Base-by-base conservation (phyloP, 2,888 invertebrate species). In the Anaspis maculata region DNA sequence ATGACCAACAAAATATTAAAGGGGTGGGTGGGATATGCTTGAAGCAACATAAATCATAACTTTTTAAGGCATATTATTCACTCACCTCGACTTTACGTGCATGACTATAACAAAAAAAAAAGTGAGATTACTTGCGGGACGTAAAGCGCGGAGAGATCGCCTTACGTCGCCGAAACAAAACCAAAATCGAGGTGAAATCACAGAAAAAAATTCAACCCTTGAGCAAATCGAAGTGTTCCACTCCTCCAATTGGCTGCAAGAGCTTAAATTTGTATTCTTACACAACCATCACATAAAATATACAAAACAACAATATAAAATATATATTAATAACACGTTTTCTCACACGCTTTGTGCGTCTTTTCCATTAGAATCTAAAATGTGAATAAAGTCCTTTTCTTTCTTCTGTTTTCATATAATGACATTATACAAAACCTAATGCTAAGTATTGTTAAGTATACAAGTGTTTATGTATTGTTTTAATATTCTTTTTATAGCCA, bases 281-380 rank as follows among this genome's bases (percentile, higher is more conserved):
- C 54, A 57, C 57, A 59, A 58, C 57, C 57, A 51, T 56, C 49
- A 50, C 49, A 45, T 44, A 49, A 51, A 47, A 43, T 52, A 44
- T 54, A 56, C 50, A 52, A 57, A 59, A 56, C 48, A 61, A 59
- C 53, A 52, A 54, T 61, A 57, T 52, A 59, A 58, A 59, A 59
- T 57, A 55, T 57, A 45, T 40, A 51, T 50, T 34, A 15, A 29
- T 25, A 12, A 32, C 33, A 26, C 33, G 25, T 37, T 33, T 41
- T 27, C 16, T 37, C 34, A 33, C n/a, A n/a, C n/a, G n/a, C n/a
- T 27, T 46, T 60, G 59, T 60, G 59, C 57, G 56, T 50, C 32
- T 49, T n/a, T n/a, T n/a, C n/a, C n/a, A n/a, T n/a, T n/a, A n/a
- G n/a, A n/a, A n/a, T n/a, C n/a, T n/a, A n/a, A n/a, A n/a, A n/a